Base-by-base conservation (phyloP, 2,888 invertebrate genomes). In the Leptogaster cylindrica region DNA sequence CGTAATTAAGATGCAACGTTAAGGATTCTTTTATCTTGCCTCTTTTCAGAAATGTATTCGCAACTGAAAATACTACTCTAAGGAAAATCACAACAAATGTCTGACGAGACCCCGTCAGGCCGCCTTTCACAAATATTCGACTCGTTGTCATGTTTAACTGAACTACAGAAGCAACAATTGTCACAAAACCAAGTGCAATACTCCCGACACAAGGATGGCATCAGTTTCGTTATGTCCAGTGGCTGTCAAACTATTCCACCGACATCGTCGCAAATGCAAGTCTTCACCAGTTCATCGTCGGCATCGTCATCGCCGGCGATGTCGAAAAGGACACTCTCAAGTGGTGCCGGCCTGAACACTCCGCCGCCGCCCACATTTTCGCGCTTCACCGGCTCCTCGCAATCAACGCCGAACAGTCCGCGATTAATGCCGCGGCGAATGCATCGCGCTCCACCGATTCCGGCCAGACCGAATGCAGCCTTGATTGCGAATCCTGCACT, bases 71-170 rank as follows among this genome's bases (percentile, higher is more conserved):
- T 27, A 23, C 46, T 46, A 25, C 16, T 28, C 7, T 63, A 28
- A 63, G 18, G n/a, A 16, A 63, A 41, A 46, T 12, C 8, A 18
- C 27, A 51, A 73, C 73, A 79, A 78, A 87, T 87, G 87, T 84
- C 86, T 74, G 87, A 87, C 82, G 87, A 87, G 80, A 84, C 88
- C 77, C 82, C 84, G 75, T 85, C 88, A 79, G 86, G 89, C 76
- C 87, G 92, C 77, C 82, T 91, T 80, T 91, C 91, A 80, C 90
- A 91, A 84, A 89, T 91, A 75, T 90, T 91, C 79, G 92, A 92
- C 82, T 91, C 92, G 73, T 84, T 92, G 76, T 86, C 90, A 71
- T 84, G 90, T 79, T 83, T 92, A 71, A 88, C 88, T 80, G 87
- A 90, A 78, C 83, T 87, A 73, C 86, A 86, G 73, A 82, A 85